phyloP scores from a whole-genome alignment of 2,797 vertebrate species.

The Falco peregrinus region DNA sequence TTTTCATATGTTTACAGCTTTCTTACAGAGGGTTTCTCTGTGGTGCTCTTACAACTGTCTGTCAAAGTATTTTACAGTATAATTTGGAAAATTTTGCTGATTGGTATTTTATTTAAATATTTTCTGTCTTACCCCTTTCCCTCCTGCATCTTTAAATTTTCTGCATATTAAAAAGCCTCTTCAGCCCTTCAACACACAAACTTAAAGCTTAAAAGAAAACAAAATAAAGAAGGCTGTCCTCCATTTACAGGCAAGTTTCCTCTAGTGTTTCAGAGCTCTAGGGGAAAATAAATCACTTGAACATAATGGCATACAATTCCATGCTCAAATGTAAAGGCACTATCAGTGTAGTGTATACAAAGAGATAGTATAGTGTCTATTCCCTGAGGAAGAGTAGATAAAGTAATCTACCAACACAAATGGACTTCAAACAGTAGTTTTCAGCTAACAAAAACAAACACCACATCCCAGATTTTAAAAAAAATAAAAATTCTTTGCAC shows the following conservation, averaged over 20 bases:
- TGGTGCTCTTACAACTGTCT: background rate
- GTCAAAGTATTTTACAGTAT: background rate
- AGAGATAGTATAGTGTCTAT: constrained; percentile 64
- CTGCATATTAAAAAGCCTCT: background rate
- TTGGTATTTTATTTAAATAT: background rate
- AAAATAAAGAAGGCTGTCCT: background rate
- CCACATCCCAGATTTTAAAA: background rate
- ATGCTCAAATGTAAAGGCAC: background rate
- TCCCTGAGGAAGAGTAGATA: constrained; percentile 36
- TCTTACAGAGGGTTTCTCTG: background rate
- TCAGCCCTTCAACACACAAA: background rate
- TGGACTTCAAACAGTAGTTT: constrained; percentile 19
- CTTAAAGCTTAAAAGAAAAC: background rate
- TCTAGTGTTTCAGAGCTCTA: background rate
- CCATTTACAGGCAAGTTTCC: background rate
- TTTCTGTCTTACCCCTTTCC: background rate
- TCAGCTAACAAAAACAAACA: constrained; percentile 34
- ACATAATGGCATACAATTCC: background rate
- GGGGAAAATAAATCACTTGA: constrained; percentile 32
- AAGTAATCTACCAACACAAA: constrained; percentile 50
- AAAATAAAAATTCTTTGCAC: constrained; percentile 7
- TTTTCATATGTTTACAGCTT: background rate
- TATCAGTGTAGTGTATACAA: constrained; percentile 57
- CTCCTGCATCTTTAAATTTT: background rate
- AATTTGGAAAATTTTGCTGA: background rate